phyloP scores from a whole-genome alignment of 1,140 invertebrate genomes.

The Hirudo medicinalis region DNA sequence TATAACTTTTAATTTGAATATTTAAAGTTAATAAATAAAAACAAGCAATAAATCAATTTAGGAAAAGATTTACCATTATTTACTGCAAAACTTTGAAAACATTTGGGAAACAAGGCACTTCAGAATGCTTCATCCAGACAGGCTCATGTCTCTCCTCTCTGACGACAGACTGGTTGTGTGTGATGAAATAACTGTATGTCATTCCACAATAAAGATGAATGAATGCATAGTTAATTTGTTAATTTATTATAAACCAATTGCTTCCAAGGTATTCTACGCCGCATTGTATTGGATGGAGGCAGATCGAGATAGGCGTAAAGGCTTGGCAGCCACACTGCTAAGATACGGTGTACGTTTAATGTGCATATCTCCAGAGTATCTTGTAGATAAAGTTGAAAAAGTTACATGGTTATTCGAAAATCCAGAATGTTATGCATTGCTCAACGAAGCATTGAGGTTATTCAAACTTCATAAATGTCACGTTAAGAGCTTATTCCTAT shows the following conservation, averaged over 20 bases:
- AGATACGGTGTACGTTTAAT: constrained; percentile 8
- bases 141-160: constrained; percentile 7
- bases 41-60: not conserved
- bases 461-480: not conserved
- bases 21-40: not conserved
- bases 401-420: constrained; percentile 13
- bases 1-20: not conserved
- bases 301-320: not conserved
- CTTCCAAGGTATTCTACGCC: constrained; percentile 8
- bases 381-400: constrained; percentile 13
- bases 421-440: constrained; percentile 13
- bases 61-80: constrained; percentile 9
- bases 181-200: constrained; percentile 8
- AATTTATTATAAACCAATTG: not conserved
- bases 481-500: too few relatives aligned
- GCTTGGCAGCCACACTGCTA: not conserved
- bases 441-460: constrained; percentile 14
- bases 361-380: constrained; percentile 14
- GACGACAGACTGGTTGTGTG: constrained; percentile 10
- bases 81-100: constrained; percentile 7
- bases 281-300: constrained; percentile 13
- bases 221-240: too few relatives aligned
- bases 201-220: too few relatives aligned
- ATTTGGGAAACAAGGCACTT: constrained; percentile 14
- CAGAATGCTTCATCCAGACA: constrained; percentile 2